Evolutionary conservation across 2,113 vertebrate genomes (phyloP).

Genomic region (Brachyistius frenatus): DNA sequence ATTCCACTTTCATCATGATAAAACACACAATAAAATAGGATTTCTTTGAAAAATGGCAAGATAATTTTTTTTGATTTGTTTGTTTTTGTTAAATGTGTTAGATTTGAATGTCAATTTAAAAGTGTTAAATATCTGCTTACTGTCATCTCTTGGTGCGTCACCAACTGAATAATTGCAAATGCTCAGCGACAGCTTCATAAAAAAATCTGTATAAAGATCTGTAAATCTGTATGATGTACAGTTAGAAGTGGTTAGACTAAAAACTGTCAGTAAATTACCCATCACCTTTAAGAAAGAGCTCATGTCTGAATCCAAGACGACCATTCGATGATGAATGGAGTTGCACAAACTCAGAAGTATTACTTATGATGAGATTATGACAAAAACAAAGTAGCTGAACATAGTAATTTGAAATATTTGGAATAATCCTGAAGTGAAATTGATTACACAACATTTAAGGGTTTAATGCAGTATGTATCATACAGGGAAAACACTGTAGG

Average conservation of each 20-base stretch:
- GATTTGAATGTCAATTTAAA: not conserved
- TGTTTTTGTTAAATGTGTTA: not conserved
- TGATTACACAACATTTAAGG: no score
- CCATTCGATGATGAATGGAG: not conserved
- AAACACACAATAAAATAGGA: not conserved
- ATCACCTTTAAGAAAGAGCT: not conserved
- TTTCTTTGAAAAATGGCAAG: not conserved
- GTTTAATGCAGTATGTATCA: no score
- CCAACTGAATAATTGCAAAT: conserved; percentile 11
- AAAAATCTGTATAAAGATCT: no score
- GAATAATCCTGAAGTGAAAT: no score
- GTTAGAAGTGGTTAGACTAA: not conserved
- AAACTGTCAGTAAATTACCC: not conserved
- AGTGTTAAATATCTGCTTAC: conserved; percentile 8
- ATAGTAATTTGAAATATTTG: not conserved
- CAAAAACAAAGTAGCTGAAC: not conserved
- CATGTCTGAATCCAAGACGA: no score
- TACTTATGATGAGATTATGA: not conserved
- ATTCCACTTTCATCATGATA: not conserved
- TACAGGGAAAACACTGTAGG: not conserved
- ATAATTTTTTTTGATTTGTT: not conserved
- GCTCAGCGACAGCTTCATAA: not conserved
- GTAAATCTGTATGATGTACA: not conserved
- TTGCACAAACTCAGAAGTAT: not conserved
- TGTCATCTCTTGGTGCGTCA: conserved; percentile 2